Base-by-base conservation (phyloP, 2,888 invertebrate genomes). In the Drosophila atripex region DNA sequence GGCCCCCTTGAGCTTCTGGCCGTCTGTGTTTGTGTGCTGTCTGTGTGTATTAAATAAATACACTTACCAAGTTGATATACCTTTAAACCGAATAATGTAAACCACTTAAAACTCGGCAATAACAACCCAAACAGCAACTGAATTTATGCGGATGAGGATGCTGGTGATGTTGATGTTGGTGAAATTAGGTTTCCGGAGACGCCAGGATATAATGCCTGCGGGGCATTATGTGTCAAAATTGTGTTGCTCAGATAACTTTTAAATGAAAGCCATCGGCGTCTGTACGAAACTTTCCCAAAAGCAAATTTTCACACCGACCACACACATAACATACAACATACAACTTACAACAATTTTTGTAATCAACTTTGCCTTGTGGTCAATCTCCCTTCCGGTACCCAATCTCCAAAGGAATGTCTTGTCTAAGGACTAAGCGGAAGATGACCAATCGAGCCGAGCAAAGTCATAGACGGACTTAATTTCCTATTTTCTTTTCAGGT, bases 51-150 rank as follows among this genome's bases (percentile, higher is more conserved):
- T 83, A 83, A 83, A 83, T 83, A 83, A 83, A 86, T 83, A 83
- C 82, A 83, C 83, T 83, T 83, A 86, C 86, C 86, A 77, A 86
- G 86, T 83, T 83, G 84, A 83, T 80, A 86, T 80, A 80, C 84
- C 82, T 83, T 83, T 86, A 83, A 83, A 75, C 83, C 84, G 86
- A 86, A 83, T 83, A 83, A 83, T 80, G 86, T 83, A 83, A 83
- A 80, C 86, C 82, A 83, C 82, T 83, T 83, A 83, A 83, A 83
- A 83, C 80, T 72, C 80, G 39, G 75, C 80, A 80, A 80, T 85
- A 84, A 80, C 78, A 84, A 77, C 75, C 38, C 63, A 64, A 46
- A 52, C 63, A 61, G 64, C 78, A 56, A 52, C 51, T 41, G 68
- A 83, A 82, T 83, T 80, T 80, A 72, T 77, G 71, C 84, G 69